Base-by-base conservation (phyloP, 1,140 invertebrate species). In the Drosophila punjabiensis region DNA sequence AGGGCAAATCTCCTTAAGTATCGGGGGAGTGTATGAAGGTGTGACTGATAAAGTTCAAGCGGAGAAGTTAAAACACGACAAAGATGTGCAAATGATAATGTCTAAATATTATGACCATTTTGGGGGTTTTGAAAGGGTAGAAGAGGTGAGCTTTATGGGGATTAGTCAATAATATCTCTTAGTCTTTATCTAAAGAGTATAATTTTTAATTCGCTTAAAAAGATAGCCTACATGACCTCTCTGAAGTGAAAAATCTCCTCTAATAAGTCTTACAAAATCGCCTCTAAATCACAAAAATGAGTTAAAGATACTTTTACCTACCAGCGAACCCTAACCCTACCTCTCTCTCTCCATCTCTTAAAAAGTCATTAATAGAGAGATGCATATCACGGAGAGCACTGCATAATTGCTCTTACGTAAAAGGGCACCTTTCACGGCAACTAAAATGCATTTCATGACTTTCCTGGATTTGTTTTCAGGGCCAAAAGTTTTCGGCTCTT, bases 321-420 rank as follows among this genome's bases (percentile, higher is more conserved):
- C 1, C n/a, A 9, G 10, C 2, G n/a, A 33, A 33, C 33, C 33
- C n/a, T 37, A 20, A n/a, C 28, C 33, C 28, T 30, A 4, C 13
- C 18, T 8, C 28, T 18, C 30, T 33, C 50, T 47, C 3, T 24
- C 8, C 14, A 10, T 39, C 11, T 52, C 18, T 50, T 24, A 8
- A 62, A 74, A 61, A 14, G 9, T 24, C 71, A 74, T 74, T 75
- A 75, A 75, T 74, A 75, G 69, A 74, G 37, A 75, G 71, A 75
- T 75, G 68, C 69, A 62, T 53, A 73, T 74, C 55, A 74, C 35
- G 16, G 16, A 43, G 37, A 43, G 70, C 35, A 2, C 39, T 62
- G 69, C 47, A 68, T 48, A 78, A 67, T 67, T 43, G 74, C 75
- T 48, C 58, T 78, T 62, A 71, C 33, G 13, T 71, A 71, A 76